These are phyloP conservation scores for Cyprinus carpio DNA, from an alignment of 2,113 vertebrate genomes.

Conservation along the genomic window DNA sequence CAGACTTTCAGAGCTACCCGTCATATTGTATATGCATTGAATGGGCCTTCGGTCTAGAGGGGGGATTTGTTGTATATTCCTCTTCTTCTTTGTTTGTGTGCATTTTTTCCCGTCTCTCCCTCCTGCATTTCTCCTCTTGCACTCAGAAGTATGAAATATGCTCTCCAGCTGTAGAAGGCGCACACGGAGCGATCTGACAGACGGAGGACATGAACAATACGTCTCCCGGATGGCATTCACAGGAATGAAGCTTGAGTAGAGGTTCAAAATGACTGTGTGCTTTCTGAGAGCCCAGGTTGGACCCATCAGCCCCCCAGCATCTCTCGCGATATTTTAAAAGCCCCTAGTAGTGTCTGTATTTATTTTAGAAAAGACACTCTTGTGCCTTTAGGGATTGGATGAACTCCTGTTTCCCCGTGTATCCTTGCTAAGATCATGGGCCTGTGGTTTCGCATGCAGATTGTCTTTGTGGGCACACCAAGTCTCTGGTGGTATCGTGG, in stretches of 20 bases:
- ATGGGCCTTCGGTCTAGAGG: slow-evolving; percentile 58
- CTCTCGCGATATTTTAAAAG: background rate
- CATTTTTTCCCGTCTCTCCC: slow-evolving; percentile 61
- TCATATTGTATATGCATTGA: slow-evolving; percentile 68
- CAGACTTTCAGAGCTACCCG: slow-evolving; percentile 55
- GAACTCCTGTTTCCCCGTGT: slow-evolving; percentile 5
- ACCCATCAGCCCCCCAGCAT: slow-evolving; percentile 16
- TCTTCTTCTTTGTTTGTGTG: slow-evolving; percentile 63
- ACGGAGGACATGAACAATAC: slow-evolving; percentile 59
- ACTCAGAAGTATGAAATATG: slow-evolving; percentile 62
- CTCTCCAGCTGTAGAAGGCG: slow-evolving; percentile 59
- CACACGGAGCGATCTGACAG: slow-evolving; percentile 42
- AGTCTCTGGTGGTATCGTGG: slow-evolving; percentile 35
- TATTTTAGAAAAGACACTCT: slow-evolving; percentile 37
- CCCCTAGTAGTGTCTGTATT: slow-evolving; percentile 30
- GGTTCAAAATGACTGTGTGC: slow-evolving; percentile 31
- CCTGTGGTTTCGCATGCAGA: slow-evolving; percentile 28
- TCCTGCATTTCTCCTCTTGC: slow-evolving; percentile 53
- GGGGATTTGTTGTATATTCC: slow-evolving; percentile 44
- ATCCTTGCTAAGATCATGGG: slow-evolving; percentile 20
- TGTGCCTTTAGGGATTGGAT: background rate
- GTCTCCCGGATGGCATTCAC: slow-evolving; percentile 46
- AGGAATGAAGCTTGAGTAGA: slow-evolving; percentile 29
- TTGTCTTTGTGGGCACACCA: slow-evolving; percentile 22
- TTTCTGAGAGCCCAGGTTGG: slow-evolving; percentile 44